Conservation (phyloP, 2,113 vertebrate species). For the Malaclemys terrapin region DNA sequence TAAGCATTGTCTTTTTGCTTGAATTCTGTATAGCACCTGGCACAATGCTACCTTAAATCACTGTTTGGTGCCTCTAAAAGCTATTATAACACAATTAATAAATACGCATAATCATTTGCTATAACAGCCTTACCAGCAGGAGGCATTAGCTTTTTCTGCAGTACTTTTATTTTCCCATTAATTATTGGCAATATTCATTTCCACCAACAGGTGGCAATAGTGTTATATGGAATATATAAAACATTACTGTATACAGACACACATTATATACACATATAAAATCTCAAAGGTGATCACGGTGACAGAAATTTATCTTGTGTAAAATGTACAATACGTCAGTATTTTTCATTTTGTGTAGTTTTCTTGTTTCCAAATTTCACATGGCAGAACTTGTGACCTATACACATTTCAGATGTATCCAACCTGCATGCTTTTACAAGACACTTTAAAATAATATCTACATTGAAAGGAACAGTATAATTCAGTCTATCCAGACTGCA, state of each 20-base stretch:
- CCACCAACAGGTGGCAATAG: conserved; percentile 67
- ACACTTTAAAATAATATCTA: background rate
- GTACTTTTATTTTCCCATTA: background rate
- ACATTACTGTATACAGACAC: background rate
- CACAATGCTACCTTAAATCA: background rate
- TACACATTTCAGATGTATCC: rapidly evolving
- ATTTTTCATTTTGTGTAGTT: background rate
- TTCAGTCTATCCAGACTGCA: background rate
- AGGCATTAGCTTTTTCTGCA: background rate
- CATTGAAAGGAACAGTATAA: background rate
- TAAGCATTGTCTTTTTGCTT: background rate
- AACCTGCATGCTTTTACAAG: background rate
- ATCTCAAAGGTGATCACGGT: background rate
- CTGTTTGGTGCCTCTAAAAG: background rate
- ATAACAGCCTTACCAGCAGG: background rate
- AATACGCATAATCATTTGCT: background rate
- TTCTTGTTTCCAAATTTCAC: background rate
- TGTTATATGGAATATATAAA: background rate
- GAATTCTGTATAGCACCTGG: background rate
- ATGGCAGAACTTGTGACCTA: background rate
- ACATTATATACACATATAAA: background rate
- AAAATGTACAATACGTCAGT: rapidly evolving
- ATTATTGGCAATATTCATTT: conserved; percentile 37
- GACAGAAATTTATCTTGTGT: too few species aligned
- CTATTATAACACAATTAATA: conserved; percentile 1